A percentile compares a stretch with the other conserved stretches of the same genome.
These are phyloP conservation scores for Tipula vernalis DNA, from an alignment of 2,888 invertebrate genomes.

Conservation along the genomic window DNA sequence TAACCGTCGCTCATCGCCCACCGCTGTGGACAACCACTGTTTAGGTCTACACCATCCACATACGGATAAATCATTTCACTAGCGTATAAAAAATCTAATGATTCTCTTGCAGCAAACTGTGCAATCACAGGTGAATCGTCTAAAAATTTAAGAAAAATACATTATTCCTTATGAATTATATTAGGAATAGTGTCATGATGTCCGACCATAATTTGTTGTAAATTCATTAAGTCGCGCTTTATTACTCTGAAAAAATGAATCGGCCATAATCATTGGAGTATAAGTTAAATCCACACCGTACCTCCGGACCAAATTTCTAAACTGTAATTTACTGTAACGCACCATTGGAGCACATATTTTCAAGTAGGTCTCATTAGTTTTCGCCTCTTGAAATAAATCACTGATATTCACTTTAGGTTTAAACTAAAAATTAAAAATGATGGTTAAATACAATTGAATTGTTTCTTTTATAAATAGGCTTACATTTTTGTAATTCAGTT, in stretches of 20 bases:
- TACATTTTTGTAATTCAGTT: background rate
- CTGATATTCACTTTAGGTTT: slow-evolving; percentile 37
- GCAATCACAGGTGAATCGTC: slow-evolving; percentile 78
- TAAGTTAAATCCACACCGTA: slow-evolving; percentile 84
- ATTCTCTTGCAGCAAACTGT: slow-evolving; percentile 87
- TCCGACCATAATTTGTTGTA: slow-evolving; percentile 37
- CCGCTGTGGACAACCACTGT: slow-evolving; percentile 94
- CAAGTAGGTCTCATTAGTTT: slow-evolving; percentile 41
- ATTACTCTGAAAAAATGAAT: slow-evolving; percentile 79
- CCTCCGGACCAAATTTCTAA: slow-evolving; percentile 58
- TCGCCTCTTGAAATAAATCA: slow-evolving; percentile 50
- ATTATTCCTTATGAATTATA: background rate
- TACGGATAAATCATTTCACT: slow-evolving; percentile 72
- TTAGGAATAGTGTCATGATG: background rate
- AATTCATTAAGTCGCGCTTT: slow-evolving; percentile 79
- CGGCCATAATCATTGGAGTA: slow-evolving; percentile 94
- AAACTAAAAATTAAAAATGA: background rate
- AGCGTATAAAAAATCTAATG: slow-evolving; percentile 71
- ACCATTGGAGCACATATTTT: slow-evolving; percentile 95
- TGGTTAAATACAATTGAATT: background rate
- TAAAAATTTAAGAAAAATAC: slow-evolving; percentile 20
- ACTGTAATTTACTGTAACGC: slow-evolving; percentile 76
- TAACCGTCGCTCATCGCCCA: slow-evolving; percentile 90
- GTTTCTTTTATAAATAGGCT: background rate
- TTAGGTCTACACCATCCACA: slow-evolving; percentile 86